Evolutionary conservation across 2,113 vertebrate genomes (phyloP).

Genomic region (Burhinus oedicnemus): DNA sequence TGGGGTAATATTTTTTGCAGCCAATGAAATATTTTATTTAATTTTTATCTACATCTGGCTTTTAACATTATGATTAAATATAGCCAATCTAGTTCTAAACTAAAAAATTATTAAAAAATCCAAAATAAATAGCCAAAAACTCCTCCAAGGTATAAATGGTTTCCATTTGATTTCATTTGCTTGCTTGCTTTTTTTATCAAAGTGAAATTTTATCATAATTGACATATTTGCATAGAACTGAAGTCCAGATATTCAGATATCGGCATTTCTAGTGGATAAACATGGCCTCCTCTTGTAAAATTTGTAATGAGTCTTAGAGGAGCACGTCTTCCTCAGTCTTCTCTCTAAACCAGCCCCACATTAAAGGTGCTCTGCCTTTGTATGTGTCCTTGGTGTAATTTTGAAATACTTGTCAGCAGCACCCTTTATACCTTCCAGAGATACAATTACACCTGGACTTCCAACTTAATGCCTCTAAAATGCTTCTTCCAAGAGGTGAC

Average conservation of each 20-base stretch:
- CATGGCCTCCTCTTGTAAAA: neutral
- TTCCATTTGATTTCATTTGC: neutral
- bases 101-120: neutral
- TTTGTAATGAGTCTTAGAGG: neutral
- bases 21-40: neutral
- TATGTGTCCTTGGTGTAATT: neutral
- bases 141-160: neutral
- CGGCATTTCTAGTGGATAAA: neutral
- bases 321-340: neutral
- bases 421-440: neutral
- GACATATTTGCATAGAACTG: neutral
- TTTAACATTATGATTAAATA: neutral
- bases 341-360: neutral
- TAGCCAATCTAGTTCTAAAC: neutral
- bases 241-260: neutral
- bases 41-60: neutral
- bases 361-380: neutral
- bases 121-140: neutral
- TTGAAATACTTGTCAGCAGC: neutral
- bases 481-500: constrained; percentile 19
- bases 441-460: constrained; percentile 22
- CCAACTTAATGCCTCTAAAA: constrained; percentile 52
- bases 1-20: neutral
- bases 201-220: neutral
- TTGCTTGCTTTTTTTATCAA: neutral